Base-by-base conservation (phyloP, 2,113 vertebrate species). In the Ammodytes marinus region DNA sequence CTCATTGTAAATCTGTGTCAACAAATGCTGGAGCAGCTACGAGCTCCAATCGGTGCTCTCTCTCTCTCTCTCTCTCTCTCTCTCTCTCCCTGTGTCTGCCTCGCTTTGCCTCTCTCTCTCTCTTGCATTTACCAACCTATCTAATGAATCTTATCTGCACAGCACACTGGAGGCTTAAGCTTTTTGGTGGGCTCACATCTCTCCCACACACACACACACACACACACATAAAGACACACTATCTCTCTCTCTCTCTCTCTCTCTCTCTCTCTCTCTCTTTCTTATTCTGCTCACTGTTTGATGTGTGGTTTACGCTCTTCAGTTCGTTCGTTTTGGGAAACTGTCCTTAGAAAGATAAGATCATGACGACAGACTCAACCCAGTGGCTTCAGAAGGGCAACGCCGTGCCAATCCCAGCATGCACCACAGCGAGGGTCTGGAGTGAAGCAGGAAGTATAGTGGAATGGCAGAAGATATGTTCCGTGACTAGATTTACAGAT, bases 131-230 rank as follows among this genome's bases (percentile, higher is more conserved):
- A 77, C 87, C 79, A 77, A 90, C 89, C 88, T 92, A 92, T 94
- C 93, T 92, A 93, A 92, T 92, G 88, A 92, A 94, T 94, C 90
- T 94, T 95, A 93, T 93, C 92, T 90, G 80, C 85, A 69, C 79
- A 83, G 85, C 90, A 93, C 89, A 93, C 92, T 80, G 87, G 86
- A 91, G 89, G 92, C 88, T 93, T 92, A 92, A 89, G 93, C 90
- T 84, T 92, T 27, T 83, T 90, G 89, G 90, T 93, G 89, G 89
- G 81, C 89, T 88, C 84, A 86, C 80, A 83, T 88, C 86, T 79
- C 72, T 76, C 71, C 61, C 86, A 67, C 84, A 79, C 85, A 75
- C 76, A 83, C 77, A 76, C 13, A 53, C 69, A 49, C 50, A 14
- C 69, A 35, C 80, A 69, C 60, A 63, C 55, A 27, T 2, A 27